A percentile compares a stretch with the other conserved stretches of the same genome.
phyloP scores from a whole-genome alignment of 2,113 vertebrate species.

The Oryzias celebensis region DNA sequence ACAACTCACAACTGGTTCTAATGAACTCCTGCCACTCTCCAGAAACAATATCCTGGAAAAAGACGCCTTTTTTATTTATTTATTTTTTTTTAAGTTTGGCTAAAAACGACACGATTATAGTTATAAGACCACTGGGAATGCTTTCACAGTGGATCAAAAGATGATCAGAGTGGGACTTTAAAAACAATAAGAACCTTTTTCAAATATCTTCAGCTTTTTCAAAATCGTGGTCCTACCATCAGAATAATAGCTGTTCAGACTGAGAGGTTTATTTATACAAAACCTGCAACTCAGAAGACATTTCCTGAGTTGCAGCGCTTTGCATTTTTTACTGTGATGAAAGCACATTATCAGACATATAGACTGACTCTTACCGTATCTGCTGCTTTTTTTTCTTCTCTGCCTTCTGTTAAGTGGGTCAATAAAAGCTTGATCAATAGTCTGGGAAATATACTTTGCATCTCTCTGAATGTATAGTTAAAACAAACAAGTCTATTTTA shows the following conservation, averaged over 20 bases:
- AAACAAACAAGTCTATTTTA: slow-evolving; percentile 9
- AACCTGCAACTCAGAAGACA: slow-evolving; percentile 15
- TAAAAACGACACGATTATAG: too few species aligned
- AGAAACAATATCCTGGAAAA: too few species aligned
- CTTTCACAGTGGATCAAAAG: too few species aligned
- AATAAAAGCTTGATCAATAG: slow-evolving; percentile 60
- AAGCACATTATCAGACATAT: slow-evolving; percentile 62
- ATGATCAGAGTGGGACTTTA: too few species aligned
- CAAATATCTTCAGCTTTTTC: too few species aligned
- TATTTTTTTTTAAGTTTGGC: too few species aligned
- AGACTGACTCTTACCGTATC: slow-evolving; percentile 52
- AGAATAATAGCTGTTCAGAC: neutral
- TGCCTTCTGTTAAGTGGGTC: slow-evolving; percentile 52
- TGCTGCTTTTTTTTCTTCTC: slow-evolving; percentile 33
- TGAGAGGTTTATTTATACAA: neutral
- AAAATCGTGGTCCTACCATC: neutral
- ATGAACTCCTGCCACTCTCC: too few species aligned
- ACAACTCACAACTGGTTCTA: too few species aligned
- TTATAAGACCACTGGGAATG: too few species aligned
- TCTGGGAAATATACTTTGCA: slow-evolving; percentile 47
- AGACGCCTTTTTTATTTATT: too few species aligned
- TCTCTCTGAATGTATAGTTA: slow-evolving; percentile 32
- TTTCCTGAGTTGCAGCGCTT: slow-evolving; percentile 40
- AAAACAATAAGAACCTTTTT: too few species aligned
- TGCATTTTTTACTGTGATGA: slow-evolving; percentile 61